Evolutionary conservation across 2,797 vertebrate species (phyloP).

Genomic region (Gymnothorax reevesii): DNA sequence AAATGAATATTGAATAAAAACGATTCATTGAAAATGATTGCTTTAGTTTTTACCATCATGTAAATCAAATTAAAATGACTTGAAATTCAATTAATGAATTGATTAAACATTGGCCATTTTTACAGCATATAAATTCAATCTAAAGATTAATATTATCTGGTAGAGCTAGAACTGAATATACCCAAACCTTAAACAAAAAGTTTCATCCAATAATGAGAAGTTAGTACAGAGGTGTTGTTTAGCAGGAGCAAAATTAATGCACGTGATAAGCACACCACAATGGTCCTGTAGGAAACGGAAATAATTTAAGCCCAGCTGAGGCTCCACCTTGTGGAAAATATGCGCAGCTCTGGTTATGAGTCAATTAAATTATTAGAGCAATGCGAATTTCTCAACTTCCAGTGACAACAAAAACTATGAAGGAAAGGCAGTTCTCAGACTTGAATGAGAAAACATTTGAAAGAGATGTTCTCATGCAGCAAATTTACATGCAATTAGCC

Average conservation of each 20-base stretch:
- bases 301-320: not conserved
- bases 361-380: not conserved
- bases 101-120: not conserved
- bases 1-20: too few species aligned
- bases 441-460: slow-evolving; percentile 1
- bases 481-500: not conserved
- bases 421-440: not conserved
- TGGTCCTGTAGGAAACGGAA: not conserved
- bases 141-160: not conserved
- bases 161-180: not conserved
- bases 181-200: not conserved
- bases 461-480: not conserved
- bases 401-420: not conserved
- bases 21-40: too few species aligned
- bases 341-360: not conserved
- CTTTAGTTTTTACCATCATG: too few species aligned
- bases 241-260: not conserved
- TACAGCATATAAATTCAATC: not conserved
- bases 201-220: not conserved
- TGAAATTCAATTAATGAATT: not conserved
- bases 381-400: not conserved
- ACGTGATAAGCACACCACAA: not conserved
- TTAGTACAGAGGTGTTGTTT: not conserved
- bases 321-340: slow-evolving; percentile 28
- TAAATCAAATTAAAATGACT: not conserved